These are phyloP conservation scores for Lithobates sylvaticus DNA, from an alignment of 2,797 vertebrate genomes.

Conservation along the genomic window DNA sequence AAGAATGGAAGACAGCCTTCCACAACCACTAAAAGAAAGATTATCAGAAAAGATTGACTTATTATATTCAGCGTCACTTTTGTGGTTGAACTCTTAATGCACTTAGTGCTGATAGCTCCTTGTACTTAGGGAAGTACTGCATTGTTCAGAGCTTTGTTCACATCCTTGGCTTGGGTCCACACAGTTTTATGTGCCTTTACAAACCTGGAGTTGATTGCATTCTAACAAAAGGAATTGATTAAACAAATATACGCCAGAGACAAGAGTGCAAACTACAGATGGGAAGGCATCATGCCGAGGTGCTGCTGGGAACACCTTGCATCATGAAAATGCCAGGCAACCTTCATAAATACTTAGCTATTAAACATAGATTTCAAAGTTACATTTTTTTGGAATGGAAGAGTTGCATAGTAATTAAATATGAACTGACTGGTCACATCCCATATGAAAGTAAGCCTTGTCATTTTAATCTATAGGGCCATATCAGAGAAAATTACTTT, in stretches of 20 bases:
- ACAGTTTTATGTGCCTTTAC: conserved; percentile 48
- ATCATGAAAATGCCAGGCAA: conserved; percentile 10
- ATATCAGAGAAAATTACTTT: too few species aligned
- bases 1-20: not conserved
- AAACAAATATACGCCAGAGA: conserved; percentile 39
- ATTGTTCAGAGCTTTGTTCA: conserved; percentile 49
- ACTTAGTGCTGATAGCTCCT: conserved; percentile 29
- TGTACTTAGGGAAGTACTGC: conserved; percentile 29
- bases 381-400: not conserved
- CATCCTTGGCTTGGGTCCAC: conserved; percentile 47
- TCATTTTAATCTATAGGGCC: too few species aligned
- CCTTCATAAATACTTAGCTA: not conserved
- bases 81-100: conserved; percentile 29
- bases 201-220: conserved; percentile 39
- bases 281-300: not conserved
- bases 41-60: not conserved
- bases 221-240: conserved; percentile 58
- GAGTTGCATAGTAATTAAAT: not conserved
- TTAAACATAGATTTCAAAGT: not conserved
- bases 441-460: too few species aligned
- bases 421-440: not conserved
- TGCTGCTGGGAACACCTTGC: not conserved
- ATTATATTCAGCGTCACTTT: conserved; percentile 20
- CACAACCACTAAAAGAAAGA: not conserved
- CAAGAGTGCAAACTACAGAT: conserved; percentile 12